Percentiles rank a stretch among this genome's conserved stretches.
Conservation (phyloP, 1,140 invertebrate genomes). For the Matsumurasca onukii region DNA sequence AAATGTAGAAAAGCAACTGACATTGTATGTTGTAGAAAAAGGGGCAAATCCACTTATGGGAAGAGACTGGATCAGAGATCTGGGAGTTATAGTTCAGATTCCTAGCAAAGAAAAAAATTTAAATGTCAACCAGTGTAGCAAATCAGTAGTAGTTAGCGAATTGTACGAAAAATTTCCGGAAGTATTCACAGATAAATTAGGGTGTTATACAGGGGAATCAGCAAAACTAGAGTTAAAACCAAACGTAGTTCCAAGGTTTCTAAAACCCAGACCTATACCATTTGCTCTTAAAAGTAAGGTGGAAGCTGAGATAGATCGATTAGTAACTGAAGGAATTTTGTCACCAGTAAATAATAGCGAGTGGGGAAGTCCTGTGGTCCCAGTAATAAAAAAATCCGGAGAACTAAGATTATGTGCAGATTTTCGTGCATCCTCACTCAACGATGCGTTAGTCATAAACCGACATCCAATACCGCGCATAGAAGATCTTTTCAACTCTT, state of each 20-base stretch:
- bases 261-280: slow-evolving; percentile 27
- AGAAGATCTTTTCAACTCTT: neutral
- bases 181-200: slow-evolving; percentile 22
- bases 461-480: slow-evolving; percentile 8
- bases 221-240: slow-evolving; percentile 5
- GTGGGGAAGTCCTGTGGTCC: slow-evolving; percentile 31
- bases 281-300: slow-evolving; percentile 30
- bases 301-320: slow-evolving; percentile 26
- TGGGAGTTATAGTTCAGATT: slow-evolving; percentile 4
- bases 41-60: slow-evolving; percentile 21
- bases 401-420: slow-evolving; percentile 1
- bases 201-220: neutral
- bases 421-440: neutral
- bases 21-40: slow-evolving; percentile 13
- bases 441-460: neutral
- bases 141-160: neutral
- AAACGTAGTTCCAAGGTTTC: slow-evolving; percentile 31
- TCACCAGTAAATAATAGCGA: slow-evolving; percentile 23
- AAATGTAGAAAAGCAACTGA: neutral
- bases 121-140: no score
- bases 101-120: neutral
- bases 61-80: slow-evolving; percentile 19
- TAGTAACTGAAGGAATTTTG: slow-evolving; percentile 18
- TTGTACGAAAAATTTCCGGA: slow-evolving; percentile 22
- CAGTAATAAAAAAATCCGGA: neutral